Evolutionary conservation across 2,113 vertebrate species (phyloP).

Genomic region (Sturnus vulgaris): DNA sequence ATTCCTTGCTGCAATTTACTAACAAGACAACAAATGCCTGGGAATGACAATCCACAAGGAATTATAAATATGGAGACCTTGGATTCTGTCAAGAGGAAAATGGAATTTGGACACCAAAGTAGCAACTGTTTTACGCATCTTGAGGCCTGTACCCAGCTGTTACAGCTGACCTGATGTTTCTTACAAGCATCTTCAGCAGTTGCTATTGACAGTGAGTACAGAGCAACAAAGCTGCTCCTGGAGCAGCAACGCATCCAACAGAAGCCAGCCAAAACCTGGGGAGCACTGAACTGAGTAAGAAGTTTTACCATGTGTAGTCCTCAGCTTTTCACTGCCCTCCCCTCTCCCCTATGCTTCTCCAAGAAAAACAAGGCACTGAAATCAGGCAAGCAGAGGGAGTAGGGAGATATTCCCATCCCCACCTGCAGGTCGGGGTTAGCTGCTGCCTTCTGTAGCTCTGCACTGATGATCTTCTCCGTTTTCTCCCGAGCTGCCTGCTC

Average conservation of each 20-base stretch:
- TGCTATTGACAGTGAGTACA: not conserved
- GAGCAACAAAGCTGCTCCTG: not conserved
- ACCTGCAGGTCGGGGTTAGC: constrained; percentile 98
- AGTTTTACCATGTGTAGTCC: not conserved
- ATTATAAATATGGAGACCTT: not conserved
- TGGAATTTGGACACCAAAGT: not conserved
- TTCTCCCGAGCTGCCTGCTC: constrained; percentile 97
- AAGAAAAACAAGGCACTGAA: not conserved
- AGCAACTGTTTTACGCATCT: not conserved
- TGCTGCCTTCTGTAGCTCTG: constrained; percentile 95
- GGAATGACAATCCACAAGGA: not conserved
- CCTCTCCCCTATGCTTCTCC: not conserved
- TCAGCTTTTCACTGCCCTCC: not conserved
- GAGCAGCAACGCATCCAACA: not conserved
- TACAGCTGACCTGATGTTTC: not conserved
- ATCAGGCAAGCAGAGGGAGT: not conserved
- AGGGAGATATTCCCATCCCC: not conserved
- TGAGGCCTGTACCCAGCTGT: not conserved
- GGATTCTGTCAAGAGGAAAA: not conserved
- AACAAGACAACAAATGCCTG: not conserved
- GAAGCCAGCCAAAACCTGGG: not conserved
- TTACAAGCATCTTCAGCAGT: not conserved
- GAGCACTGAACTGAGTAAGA: not conserved
- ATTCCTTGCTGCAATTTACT: accelerated
- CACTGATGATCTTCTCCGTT: constrained; percentile 97